Base-by-base conservation (phyloP, 2,113 vertebrate genomes). In the Oxygymnocypris stewartii region DNA sequence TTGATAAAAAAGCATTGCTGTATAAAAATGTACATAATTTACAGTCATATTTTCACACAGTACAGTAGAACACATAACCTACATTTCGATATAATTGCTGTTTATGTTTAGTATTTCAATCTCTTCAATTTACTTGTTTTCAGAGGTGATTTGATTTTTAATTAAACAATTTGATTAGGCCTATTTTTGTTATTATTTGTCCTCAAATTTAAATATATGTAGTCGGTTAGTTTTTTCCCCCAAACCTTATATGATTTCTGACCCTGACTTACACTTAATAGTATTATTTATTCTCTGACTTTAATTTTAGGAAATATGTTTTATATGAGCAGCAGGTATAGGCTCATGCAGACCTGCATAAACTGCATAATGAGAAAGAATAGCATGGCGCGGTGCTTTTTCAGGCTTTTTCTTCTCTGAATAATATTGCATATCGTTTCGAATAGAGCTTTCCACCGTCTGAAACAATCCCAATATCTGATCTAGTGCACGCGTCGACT, bases 391-490 rank as follows among this genome's bases (percentile, higher is more conserved):
- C 77, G 7, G 28, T 4, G 10, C 13, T 49, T 51, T 47, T 28
- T 13, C 28, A 23, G 10, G 76, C 49, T 9, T 10, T 40, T 12
- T 65, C 12, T 61, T 25, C 51, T 79, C 11, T 54, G 51, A 61
- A 4, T 7, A 10, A 63, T 47, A 28, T 31, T 47, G n/a, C n/a
- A 28, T 81, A 59, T 28, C 8, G 13, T 28, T 25, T 18, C 31
- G 2, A 81, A 44, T 14, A 59, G 47, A 77, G 76, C 67, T 86
- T 37, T 82, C 61, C 25, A 5, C 28, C 18, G 84, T 76, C 47
- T 81, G 67, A 86, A 86, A 86, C 40, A 20, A 51, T 79, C 75
- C 57, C 16, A 80, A 59, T 47, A 75, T 79, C 75, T 28, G 35
- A 11, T 57, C 61, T 71, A 47, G n/a, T 83, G 25, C 85, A 80